phyloP scores from a whole-genome alignment of 1,140 invertebrate genomes.

The Trigoniulus corallinus region DNA sequence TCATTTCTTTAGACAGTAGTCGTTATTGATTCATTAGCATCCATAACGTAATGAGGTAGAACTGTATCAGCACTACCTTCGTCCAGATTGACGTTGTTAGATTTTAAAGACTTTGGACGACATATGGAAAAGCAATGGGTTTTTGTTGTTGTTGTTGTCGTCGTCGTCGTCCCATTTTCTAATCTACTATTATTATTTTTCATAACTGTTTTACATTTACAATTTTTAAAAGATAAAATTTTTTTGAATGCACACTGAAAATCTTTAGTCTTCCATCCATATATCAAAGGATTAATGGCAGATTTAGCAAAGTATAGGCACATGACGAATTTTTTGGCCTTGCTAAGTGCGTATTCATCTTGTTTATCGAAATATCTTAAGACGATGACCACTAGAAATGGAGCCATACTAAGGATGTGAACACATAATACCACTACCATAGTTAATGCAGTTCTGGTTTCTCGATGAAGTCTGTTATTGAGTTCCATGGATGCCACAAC shows the following conservation, averaged over 20 bases:
- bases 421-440: slow-evolving; percentile 17
- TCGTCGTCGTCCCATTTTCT: too few relatives aligned
- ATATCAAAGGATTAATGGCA: slow-evolving; percentile 17
- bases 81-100: too few relatives aligned
- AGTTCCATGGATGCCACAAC: slow-evolving; percentile 11
- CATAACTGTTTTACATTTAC: too few relatives aligned
- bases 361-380: slow-evolving; percentile 12
- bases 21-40: too few relatives aligned
- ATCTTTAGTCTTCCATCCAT: slow-evolving; percentile 18
- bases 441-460: slow-evolving; percentile 14
- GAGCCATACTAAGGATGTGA: slow-evolving; percentile 13
- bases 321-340: slow-evolving; percentile 12
- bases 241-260: slow-evolving; percentile 13
- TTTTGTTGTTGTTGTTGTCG: too few relatives aligned
- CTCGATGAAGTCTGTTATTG: slow-evolving; percentile 9
- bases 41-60: too few relatives aligned
- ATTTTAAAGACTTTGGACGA: too few relatives aligned
- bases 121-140: too few relatives aligned
- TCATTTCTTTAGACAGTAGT: too few relatives aligned
- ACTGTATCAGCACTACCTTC: too few relatives aligned
- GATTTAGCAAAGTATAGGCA: slow-evolving; percentile 17
- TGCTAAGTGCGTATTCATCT: slow-evolving; percentile 8
- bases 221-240: too few relatives aligned
- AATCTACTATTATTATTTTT: too few relatives aligned
- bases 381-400: slow-evolving; percentile 13